These are phyloP conservation scores for Drosophila chauvacae DNA, from an alignment of 1,140 invertebrate genomes.

Conservation along the genomic window DNA sequence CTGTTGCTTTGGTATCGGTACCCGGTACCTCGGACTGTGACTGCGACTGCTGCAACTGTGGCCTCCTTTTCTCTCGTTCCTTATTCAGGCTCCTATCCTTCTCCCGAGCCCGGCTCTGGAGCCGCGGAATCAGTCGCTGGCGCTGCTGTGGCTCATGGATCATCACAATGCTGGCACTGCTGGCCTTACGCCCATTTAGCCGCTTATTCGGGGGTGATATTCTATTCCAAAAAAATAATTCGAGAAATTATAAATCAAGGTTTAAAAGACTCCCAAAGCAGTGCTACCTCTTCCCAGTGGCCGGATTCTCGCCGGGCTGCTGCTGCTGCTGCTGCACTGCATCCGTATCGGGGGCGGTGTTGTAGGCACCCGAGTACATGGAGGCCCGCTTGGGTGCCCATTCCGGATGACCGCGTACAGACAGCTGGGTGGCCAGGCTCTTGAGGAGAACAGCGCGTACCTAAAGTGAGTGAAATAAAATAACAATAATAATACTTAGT, in stretches of 20 bases:
- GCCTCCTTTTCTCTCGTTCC: constrained; percentile 6
- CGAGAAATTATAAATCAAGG: too few species aligned
- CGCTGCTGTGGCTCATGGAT: constrained; percentile 60
- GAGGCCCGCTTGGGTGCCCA: constrained; percentile 85
- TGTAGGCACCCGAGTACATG: constrained; percentile 84
- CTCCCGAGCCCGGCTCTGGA: constrained; percentile 37
- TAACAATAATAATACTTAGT: too few species aligned
- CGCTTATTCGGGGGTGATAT: constrained; percentile 58
- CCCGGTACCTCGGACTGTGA: constrained; percentile 11
- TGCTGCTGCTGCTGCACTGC: constrained; percentile 46
- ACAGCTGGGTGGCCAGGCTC: constrained; percentile 86
- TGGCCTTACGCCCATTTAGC: constrained; percentile 53
- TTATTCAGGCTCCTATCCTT: constrained; percentile 15
- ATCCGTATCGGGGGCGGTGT: constrained; percentile 80
- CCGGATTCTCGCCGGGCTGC: constrained; percentile 34
- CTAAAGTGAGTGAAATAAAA: constrained; percentile 60
- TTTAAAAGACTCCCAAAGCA: rapidly evolving
- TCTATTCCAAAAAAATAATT: constrained; percentile 10
- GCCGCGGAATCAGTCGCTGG: constrained; percentile 42
- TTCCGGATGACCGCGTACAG: constrained; percentile 85
- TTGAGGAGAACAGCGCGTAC: constrained; percentile 86
- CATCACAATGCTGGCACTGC: constrained; percentile 66
- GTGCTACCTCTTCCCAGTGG: constrained; percentile 58
- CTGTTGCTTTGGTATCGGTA: background rate
- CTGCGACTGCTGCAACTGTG: background rate